These are phyloP conservation scores for Dinomys branickii DNA, from an alignment of 2,113 vertebrate genomes.

Conservation along the genomic window DNA sequence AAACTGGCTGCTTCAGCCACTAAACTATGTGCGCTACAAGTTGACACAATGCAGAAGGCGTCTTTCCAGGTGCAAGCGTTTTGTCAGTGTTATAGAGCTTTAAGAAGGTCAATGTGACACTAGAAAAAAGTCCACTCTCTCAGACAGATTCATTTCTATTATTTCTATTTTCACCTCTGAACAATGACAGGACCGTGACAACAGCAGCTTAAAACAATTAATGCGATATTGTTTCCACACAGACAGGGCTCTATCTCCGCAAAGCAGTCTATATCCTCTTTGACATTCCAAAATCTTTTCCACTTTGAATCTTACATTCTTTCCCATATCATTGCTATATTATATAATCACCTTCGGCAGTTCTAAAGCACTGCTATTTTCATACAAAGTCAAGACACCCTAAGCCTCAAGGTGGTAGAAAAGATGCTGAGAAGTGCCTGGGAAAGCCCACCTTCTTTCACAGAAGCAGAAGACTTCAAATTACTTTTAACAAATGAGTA, in stretches of 20 bases:
- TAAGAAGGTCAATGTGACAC: background rate
- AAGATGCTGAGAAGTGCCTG: background rate
- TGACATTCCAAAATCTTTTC: background rate
- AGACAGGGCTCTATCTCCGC: background rate
- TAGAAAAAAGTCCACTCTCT: background rate
- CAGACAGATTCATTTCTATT: background rate
- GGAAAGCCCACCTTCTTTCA: background rate
- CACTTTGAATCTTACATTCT: background rate
- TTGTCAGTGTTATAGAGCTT: background rate
- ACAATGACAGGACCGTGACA: background rate
- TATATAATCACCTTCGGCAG: background rate
- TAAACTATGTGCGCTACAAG: background rate
- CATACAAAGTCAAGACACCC: background rate
- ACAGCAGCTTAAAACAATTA: constrained; percentile 44
- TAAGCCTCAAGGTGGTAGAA: background rate
- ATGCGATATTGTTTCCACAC: background rate
- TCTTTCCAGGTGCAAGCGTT: background rate
- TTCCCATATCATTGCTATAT: background rate
- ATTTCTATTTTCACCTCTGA: constrained; percentile 20
- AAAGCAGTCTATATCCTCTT: background rate
- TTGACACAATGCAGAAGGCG: background rate
- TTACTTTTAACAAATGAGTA: background rate
- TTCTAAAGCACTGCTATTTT: constrained; percentile 2
- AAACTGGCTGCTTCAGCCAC: background rate
- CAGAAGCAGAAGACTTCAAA: background rate